Evolutionary conservation across 2,797 vertebrate genomes (phyloP).

Genomic region (Rhinella marina): DNA sequence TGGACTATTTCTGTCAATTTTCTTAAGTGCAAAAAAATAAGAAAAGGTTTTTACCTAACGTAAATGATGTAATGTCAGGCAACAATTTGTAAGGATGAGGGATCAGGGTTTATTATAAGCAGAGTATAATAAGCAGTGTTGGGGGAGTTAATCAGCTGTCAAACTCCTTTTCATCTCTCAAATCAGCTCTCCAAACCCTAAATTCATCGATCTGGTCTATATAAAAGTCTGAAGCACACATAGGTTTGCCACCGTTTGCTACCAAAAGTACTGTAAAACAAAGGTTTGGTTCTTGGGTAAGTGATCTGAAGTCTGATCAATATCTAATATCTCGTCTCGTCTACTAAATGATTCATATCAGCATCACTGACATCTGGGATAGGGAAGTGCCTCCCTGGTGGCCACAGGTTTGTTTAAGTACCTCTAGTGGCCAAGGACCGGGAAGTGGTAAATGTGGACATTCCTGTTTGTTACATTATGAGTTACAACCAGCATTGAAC

Average conservation of each 20-base stretch:
- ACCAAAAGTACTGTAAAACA: not conserved
- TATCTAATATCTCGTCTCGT: too few relatives aligned
- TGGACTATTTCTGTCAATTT: constrained; percentile 52
- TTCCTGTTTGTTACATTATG: too few relatives aligned
- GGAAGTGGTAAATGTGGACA: too few relatives aligned
- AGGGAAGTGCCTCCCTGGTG: not conserved
- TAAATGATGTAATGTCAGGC: not conserved
- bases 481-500: too few relatives aligned
- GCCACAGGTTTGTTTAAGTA: too few relatives aligned
- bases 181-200: too few relatives aligned
- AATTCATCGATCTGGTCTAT: not conserved
- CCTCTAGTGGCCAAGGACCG: too few relatives aligned
- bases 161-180: too few relatives aligned
- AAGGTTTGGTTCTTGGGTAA: too few relatives aligned
- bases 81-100: not conserved
- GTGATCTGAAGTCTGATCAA: too few relatives aligned
- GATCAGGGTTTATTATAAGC: not conserved
- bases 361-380: not conserved
- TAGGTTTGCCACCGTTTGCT: not conserved
- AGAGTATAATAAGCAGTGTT: not conserved
- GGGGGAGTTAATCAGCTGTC: not conserved
- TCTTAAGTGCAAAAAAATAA: constrained; percentile 36
- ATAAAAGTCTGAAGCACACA: not conserved
- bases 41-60: not conserved
- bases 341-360: not conserved